Evolutionary conservation across 23 tunicate genomes (phyloP), one percentile per base, ranked within the genome.

Genomic region (Corella eumyota): DNA sequence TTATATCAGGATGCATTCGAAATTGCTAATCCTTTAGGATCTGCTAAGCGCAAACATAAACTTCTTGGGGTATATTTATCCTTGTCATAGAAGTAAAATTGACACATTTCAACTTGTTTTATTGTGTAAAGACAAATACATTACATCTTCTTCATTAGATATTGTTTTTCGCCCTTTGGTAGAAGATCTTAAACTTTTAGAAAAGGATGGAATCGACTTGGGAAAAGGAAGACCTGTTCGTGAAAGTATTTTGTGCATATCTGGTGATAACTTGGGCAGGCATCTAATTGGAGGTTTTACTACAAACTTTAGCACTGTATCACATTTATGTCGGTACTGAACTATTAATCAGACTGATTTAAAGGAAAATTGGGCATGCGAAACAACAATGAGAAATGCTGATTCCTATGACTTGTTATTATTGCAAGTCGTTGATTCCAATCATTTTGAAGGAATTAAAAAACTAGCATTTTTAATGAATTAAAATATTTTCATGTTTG

Each of bases 241-340:
- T 2, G 81, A 66, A 15, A 66, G 47, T 17, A 21, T 75, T 6
- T 6, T 44, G 31, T 56, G 49, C 26, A 67, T 58, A 6, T 31
- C 60, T n/a, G 67, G 73, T 57, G 83, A 76, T 32, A 66, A 76
- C 23, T 30, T 76, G 24, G 83, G 71, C 17, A 50, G 64, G 30
- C 62, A 62, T 30, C 45, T 40, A 49, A 51, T 79, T 51, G 87
- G 87, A 19, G 87, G 87, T 25, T 79, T 71, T 56, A 37, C 49
- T 9, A 71, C 61, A 1, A 70, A 61, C 40, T 79, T 79, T 33
- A 67, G 68, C 64, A 20, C 73, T 3, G 34, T 62, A 20, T 47
- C 35, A 4, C 36, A 52, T 35, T 2, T 71, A 15, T 77, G 85
- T 35, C 32, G 75, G 30, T 77, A 26, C 48, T 74, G 80, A 33